Evolutionary conservation across 2,113 vertebrate species (phyloP).

Genomic region (Oryctolagus cuniculus): mOryCun1.1 NC_091451.1:44941501-44942000

Average conservation of each 20-base stretch:
- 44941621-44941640: constrained; percentile 28
- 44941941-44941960: constrained; percentile 57
- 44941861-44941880: constrained; percentile 60
- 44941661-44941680: constrained; percentile 55
- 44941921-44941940: constrained; percentile 75
- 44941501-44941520: constrained; percentile 68
- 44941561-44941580: background rate
- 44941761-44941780: constrained; percentile 57
- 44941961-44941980: background rate
- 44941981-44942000: constrained; percentile 43
- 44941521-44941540: constrained; percentile 52
- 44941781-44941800: constrained; percentile 73
- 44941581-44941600: background rate
- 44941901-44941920: constrained; percentile 56
- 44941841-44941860: constrained; percentile 83
- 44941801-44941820: constrained; percentile 79
- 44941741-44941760: constrained; percentile 27
- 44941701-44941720: constrained; percentile 76
- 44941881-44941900: constrained; percentile 71
- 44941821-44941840: constrained; percentile 80
- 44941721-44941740: constrained; percentile 70
- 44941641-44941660: background rate
- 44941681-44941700: background rate
- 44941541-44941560: background rate
- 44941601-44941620: background rate